A percentile compares a stretch with the other conserved stretches of the same genome.
These are phyloP conservation scores for Caenorhabditis elegans DNA, from an alignment of 1,140 invertebrate genomes.

Conservation along the genomic window DNA sequence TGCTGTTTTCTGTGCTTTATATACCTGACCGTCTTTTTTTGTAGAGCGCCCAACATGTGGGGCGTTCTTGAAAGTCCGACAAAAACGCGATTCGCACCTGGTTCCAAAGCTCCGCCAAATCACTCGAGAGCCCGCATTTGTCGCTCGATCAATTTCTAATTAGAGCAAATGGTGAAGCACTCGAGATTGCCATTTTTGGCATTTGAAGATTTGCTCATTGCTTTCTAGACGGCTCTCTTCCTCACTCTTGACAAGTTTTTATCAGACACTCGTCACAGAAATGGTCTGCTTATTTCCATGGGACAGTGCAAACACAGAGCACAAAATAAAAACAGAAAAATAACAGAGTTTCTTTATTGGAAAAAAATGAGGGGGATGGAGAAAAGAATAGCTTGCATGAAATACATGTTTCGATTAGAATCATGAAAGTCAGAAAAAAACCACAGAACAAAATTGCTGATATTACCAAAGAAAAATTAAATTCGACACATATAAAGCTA, in stretches of 20 bases:
- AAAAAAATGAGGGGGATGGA: neutral
- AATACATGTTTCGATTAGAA: too few relatives aligned
- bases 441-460: too few relatives aligned
- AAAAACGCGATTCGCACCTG: conserved; percentile 30
- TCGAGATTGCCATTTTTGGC: conserved; percentile 30
- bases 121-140: conserved; percentile 27
- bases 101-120: conserved; percentile 16
- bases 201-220: neutral
- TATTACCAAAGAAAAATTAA: too few relatives aligned
- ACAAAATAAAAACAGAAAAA: conserved; percentile 4
- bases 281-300: neutral
- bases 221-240: neutral
- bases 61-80: conserved; percentile 24
- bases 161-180: neutral
- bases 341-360: neutral
- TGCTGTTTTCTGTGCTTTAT: conserved; percentile 22
- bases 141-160: conserved; percentile 27
- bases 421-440: too few relatives aligned
- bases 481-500: too few relatives aligned
- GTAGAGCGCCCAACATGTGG: neutral
- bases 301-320: neutral
- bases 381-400: neutral
- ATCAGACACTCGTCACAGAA: neutral
- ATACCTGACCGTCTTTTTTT: conserved; percentile 14
- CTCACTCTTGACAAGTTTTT: neutral